phyloP scores from a whole-genome alignment of 2,797 vertebrate genomes.

The Hybognathus amarus region DNA sequence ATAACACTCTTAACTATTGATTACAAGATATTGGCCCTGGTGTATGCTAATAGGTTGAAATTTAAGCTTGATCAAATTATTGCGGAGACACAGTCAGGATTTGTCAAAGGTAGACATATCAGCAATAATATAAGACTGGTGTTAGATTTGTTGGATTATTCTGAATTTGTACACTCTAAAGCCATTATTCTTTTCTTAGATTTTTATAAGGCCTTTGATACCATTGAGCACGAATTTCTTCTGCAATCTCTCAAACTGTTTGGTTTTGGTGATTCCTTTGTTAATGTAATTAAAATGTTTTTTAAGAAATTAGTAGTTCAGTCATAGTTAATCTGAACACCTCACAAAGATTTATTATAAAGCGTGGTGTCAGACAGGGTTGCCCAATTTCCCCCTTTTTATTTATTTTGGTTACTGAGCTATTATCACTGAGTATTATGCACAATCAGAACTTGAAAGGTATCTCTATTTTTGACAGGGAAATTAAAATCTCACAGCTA shows the following conservation, averaged over 20 bases:
- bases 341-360: too few relatives aligned
- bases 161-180: not conserved
- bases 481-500: too few relatives aligned
- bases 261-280: not conserved
- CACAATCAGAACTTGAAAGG: too few relatives aligned
- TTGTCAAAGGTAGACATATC: not conserved
- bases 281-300: not conserved
- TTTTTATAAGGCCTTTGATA: not conserved
- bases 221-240: not conserved
- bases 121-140: not conserved
- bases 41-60: not conserved
- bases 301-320: not conserved
- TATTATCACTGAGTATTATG: too few relatives aligned
- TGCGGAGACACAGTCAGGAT: not conserved
- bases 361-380: too few relatives aligned
- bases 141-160: not conserved
- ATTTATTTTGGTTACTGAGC: too few relatives aligned
- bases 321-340: too few relatives aligned
- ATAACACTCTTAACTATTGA: not conserved
- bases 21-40: not conserved
- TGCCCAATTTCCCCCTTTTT: too few relatives aligned
- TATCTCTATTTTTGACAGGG: too few relatives aligned
- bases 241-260: not conserved
- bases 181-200: not conserved
- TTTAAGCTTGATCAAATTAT: not conserved